Evolutionary conservation across 2,888 invertebrate species (phyloP).

Genomic region (Lithophane socia): DNA sequence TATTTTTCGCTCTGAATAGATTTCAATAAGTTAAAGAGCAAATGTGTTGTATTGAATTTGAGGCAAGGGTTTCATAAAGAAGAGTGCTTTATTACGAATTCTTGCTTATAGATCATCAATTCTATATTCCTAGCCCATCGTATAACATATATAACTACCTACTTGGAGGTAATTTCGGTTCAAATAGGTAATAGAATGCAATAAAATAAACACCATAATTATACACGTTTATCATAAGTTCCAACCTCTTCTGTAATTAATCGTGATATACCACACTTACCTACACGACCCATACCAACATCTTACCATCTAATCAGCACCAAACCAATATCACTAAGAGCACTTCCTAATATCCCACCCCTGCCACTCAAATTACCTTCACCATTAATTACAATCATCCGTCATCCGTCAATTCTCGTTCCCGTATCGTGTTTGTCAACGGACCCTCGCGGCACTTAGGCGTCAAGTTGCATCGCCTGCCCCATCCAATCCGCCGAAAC

Average conservation of each 20-base stretch:
- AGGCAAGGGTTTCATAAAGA: not conserved
- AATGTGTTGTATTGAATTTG: not conserved
- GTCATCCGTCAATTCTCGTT: conserved; percentile 25
- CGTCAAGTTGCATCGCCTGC: conserved; percentile 67
- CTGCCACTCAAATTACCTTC: conserved; percentile 44
- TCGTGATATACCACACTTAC: not conserved
- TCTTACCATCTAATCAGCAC: conserved; percentile 9
- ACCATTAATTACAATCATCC: conserved; percentile 33
- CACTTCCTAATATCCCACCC: not conserved
- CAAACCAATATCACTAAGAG: conserved; percentile 14
- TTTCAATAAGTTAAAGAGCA: conserved; percentile 1
- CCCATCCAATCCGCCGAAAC: conserved; percentile 67
- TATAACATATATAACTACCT: not conserved
- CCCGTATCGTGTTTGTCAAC: conserved; percentile 45
- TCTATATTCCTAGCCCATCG: not conserved
- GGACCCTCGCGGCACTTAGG: conserved; percentile 56
- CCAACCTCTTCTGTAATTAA: conserved; percentile 9
- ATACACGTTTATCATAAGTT: not conserved
- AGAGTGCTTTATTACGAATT: not conserved
- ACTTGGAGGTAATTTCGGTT: not conserved
- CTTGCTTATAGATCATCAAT: not conserved
- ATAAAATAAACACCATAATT: too few species aligned
- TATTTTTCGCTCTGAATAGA: conserved; percentile 17
- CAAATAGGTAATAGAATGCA: not conserved
- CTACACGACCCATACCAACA: not conserved